Evolutionary conservation across 2,113 vertebrate species (phyloP).

Genomic region (Cottus gobio): DNA sequence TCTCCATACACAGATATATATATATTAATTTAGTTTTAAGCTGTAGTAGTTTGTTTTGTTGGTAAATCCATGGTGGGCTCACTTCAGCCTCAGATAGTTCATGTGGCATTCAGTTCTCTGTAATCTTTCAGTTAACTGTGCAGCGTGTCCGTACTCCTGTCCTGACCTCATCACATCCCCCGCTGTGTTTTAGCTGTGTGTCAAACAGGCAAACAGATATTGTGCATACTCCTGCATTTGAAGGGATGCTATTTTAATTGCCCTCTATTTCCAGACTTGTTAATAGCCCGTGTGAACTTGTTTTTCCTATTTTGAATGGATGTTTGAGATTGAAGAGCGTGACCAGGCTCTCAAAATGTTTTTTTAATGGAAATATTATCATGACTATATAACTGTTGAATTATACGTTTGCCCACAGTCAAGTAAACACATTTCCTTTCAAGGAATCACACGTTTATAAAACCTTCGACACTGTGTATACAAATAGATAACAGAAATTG

Average conservation of each 20-base stretch:
- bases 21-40: not conserved
- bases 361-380: not conserved
- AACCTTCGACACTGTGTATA: not conserved
- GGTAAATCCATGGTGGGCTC: not conserved
- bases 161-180: not conserved
- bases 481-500: not conserved
- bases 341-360: not conserved
- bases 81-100: not conserved
- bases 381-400: not conserved
- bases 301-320: constrained; percentile 44
- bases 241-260: constrained; percentile 53
- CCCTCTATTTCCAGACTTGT: constrained; percentile 59
- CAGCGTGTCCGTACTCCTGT: not conserved
- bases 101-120: not conserved
- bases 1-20: not conserved
- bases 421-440: not conserved
- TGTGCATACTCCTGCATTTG: constrained; percentile 17
- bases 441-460: not conserved
- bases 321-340: not conserved
- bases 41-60: not conserved
- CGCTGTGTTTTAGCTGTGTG: constrained; percentile 11
- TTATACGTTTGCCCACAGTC: not conserved
- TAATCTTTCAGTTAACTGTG: not conserved
- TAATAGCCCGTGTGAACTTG: constrained; percentile 19
- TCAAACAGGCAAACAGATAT: constrained; percentile 8